Evolutionary conservation across 2,888 invertebrate genomes (phyloP).

Genomic region (Xestoiulus laeticollis): DNA sequence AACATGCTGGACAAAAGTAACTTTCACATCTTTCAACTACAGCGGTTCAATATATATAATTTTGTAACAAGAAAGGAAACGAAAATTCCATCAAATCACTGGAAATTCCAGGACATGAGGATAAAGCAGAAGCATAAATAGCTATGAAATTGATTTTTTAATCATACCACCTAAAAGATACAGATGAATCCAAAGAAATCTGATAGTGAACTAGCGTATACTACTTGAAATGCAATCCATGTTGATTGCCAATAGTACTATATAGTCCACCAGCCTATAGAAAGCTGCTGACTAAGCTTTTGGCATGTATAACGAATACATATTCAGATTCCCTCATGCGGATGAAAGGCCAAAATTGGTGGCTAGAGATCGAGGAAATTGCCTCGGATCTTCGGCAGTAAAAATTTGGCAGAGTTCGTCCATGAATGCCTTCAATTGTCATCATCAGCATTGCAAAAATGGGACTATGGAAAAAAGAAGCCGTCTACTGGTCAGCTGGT

Average conservation of each 20-base stretch:
- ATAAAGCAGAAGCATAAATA: background rate
- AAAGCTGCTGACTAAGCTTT: background rate
- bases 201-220: background rate
- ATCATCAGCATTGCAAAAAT: conserved; percentile 37
- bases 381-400: conserved; percentile 23
- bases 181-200: background rate
- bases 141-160: background rate
- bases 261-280: background rate
- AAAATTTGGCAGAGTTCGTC: background rate
- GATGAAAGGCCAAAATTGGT: conserved; percentile 21
- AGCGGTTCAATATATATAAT: background rate
- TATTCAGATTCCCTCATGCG: conserved; percentile 37
- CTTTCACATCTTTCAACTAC: too few species aligned
- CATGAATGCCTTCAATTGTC: conserved; percentile 37
- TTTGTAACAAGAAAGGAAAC: background rate
- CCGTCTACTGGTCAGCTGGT: conserved; percentile 1
- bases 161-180: background rate
- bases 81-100: background rate
- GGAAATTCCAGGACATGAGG: background rate
- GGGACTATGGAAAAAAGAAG: conserved; percentile 6
- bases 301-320: conserved; percentile 37
- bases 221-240: background rate
- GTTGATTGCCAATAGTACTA: conserved; percentile 1
- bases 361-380: conserved; percentile 5
- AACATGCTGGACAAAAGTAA: too few species aligned